Evolutionary conservation across 2,888 invertebrate genomes (phyloP), one percentile per base, ranked within the genome.

Genomic region (Pyrrhosoma nymphula): DNA sequence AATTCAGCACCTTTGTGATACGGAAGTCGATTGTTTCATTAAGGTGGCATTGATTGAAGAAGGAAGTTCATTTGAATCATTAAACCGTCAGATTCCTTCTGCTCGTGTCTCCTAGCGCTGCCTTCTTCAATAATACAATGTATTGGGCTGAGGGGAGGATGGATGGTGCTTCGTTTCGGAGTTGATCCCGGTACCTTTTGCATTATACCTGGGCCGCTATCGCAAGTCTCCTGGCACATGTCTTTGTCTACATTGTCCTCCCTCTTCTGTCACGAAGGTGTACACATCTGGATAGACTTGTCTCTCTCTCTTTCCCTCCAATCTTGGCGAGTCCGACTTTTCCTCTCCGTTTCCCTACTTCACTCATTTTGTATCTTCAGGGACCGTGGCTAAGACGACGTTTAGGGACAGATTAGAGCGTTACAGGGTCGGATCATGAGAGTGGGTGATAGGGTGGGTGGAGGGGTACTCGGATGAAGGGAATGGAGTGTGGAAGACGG

Each of bases 371-470:
- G 35, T 82, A 82, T 82, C 26, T 89, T 89, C 14, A 23, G 56
- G 47, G 56, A 56, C 35, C 23, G 88, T 18, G 88, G 89, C 56
- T 56, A 55, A 56, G 89, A 89, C 56, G 47, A 89, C 56, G 47
- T 89, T 55, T 20, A 56, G 47, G 89, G 89, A 89, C 55, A 89
- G 89, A 89, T 89, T 89, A n/a, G 56, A 12, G 47, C 89, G 47
- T n/a, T 56, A 16, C 89, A n/a, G 55, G 47, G 4, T 23, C 10
- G 4, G 88, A 47, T 14, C 3, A 39, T 14, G 39, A 16, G 39
- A 8, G 47, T 8, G 47, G 88, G 10, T 23, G 39, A 88, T 8
- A 39, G 47, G 2, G 18, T n/a, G 8, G 6, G 47, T 18, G 26
- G 39, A 47, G 88, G 88, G 23, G 69, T 26, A 23, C 63, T 69